Evolutionary conservation across 2,888 invertebrate genomes (phyloP).

Genomic region (Linnaemya vulpina): DNA sequence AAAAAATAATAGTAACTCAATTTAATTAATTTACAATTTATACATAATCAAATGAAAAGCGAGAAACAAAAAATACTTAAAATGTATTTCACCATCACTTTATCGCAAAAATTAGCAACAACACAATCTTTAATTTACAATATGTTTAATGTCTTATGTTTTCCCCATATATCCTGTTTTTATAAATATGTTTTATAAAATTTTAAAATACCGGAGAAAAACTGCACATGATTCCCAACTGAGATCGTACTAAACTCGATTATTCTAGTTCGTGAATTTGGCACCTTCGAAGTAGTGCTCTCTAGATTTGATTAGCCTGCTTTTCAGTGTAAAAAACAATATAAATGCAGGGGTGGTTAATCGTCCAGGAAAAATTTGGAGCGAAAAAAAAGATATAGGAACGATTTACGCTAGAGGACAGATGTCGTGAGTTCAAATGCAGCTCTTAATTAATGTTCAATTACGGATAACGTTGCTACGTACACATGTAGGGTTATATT

Average conservation of each 20-base stretch:
- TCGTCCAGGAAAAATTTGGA: too few relatives aligned
- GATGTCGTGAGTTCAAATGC: too few relatives aligned
- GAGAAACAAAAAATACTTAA: slow-evolving; percentile 41
- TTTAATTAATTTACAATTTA: slow-evolving; percentile 57
- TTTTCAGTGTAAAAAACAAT: too few relatives aligned
- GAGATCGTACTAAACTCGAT: neutral
- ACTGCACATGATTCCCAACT: neutral
- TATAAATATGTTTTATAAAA: slow-evolving; percentile 5
- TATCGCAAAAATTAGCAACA: slow-evolving; percentile 35
- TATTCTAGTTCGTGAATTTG: neutral
- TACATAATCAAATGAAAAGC: slow-evolving; percentile 50
- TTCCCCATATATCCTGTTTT: neutral
- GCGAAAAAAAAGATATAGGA: too few relatives aligned
- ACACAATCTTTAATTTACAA: slow-evolving; percentile 18
- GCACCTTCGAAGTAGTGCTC: neutral
- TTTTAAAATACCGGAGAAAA: neutral
- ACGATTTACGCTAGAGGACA: too few relatives aligned
- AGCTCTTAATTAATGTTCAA: too few relatives aligned
- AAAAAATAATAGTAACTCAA: slow-evolving; percentile 44
- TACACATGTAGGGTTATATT: too few relatives aligned
- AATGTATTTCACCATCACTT: slow-evolving; percentile 41
- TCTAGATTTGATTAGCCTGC: neutral
- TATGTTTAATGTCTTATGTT: slow-evolving; percentile 2
- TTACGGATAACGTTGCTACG: too few relatives aligned
- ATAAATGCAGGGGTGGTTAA: too few relatives aligned